Percentiles rank a stretch among this genome's conserved stretches.
phyloP scores from a whole-genome alignment of 2,113 vertebrate genomes.

The Pseudolaguvia tuberculata region DNA sequence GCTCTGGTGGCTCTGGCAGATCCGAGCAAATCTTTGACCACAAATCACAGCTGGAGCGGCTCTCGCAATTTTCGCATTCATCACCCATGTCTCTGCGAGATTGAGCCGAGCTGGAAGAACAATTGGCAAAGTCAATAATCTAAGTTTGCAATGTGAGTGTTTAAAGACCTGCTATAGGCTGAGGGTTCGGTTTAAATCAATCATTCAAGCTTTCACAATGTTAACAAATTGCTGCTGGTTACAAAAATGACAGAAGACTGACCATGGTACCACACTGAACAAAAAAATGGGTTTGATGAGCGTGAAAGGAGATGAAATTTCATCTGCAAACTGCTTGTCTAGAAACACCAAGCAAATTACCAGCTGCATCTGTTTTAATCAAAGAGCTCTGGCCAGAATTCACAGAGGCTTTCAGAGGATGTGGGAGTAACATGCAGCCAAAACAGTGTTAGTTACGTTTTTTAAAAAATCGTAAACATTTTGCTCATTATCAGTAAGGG shows the following conservation, averaged over 20 bases:
- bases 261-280: neutral
- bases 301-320: neutral
- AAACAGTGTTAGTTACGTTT: neutral
- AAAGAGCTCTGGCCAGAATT: neutral
- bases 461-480: neutral
- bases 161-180: no score
- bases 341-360: neutral
- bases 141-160: neutral
- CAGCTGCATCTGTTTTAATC: neutral
- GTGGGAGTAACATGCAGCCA: neutral
- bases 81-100: slow-evolving; percentile 75
- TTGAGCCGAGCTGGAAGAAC: neutral
- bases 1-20: slow-evolving; percentile 63
- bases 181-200: neutral
- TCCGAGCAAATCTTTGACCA: slow-evolving; percentile 89
- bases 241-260: neutral
- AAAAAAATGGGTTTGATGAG: neutral
- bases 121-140: neutral
- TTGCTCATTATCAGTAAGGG: neutral
- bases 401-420: neutral
- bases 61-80: slow-evolving; percentile 63
- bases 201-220: neutral
- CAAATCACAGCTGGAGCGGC: slow-evolving; percentile 77
- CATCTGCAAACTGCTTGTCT: neutral
- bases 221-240: neutral